Evolutionary conservation across 1,140 invertebrate genomes (phyloP).

Genomic region (Tyrophagus putrescentiae): DNA sequence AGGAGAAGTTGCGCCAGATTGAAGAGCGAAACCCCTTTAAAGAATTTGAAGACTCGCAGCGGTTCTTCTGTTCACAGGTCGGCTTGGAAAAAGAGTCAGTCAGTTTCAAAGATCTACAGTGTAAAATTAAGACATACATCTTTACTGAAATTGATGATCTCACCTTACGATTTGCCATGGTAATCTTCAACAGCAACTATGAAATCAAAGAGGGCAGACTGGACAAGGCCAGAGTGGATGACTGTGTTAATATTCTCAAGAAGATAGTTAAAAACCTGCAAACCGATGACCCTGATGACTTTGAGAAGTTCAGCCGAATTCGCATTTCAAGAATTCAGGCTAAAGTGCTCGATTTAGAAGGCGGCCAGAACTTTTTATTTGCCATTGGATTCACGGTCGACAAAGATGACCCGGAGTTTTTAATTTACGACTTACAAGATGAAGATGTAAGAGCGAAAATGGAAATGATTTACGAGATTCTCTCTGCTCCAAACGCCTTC

Average conservation of each 20-base stretch:
- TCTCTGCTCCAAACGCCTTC: not conserved
- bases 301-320: slow-evolving; percentile 12
- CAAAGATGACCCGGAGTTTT: not conserved
- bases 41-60: slow-evolving; percentile 14
- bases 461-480: not conserved
- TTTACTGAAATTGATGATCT: slow-evolving; percentile 8
- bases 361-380: slow-evolving; percentile 11
- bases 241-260: not conserved
- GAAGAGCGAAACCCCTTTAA: slow-evolving; percentile 7
- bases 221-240: not conserved
- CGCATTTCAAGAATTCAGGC: slow-evolving; percentile 9
- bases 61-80: not conserved
- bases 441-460: not conserved
- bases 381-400: slow-evolving; percentile 14
- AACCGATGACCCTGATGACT: not conserved
- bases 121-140: not conserved
- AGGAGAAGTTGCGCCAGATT: not conserved
- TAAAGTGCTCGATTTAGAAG: slow-evolving; percentile 10
- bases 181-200: slow-evolving; percentile 13
- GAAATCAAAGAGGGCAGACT: not conserved
- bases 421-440: not conserved
- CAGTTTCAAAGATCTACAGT: not conserved
- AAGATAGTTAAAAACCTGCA: slow-evolving; percentile 8
- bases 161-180: slow-evolving; percentile 4
- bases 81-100: not conserved